phyloP scores from a whole-genome alignment of 1,140 invertebrate genomes.

The Rhyzopertha dominica region DNA sequence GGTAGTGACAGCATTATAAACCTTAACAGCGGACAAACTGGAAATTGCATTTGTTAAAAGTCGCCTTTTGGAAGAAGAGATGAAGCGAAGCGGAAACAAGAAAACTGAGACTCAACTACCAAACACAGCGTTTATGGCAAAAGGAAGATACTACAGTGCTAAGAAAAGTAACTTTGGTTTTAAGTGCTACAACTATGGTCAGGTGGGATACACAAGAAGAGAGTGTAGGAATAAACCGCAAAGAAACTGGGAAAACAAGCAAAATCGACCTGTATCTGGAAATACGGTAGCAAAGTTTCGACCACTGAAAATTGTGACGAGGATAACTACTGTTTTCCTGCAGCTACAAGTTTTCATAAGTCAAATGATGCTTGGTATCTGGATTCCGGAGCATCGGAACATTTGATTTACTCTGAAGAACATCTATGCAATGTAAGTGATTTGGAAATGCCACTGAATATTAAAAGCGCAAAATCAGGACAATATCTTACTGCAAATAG shows the following conservation, averaged over 20 bases:
- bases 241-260: not conserved
- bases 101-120: not conserved
- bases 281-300: not conserved
- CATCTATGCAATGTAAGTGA: not conserved
- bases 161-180: not conserved
- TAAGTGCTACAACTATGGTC: conserved; percentile 12
- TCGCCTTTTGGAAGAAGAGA: conserved; percentile 14
- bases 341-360: no score
- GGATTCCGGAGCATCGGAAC: conserved; percentile 11
- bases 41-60: conserved; percentile 22
- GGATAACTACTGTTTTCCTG: no score
- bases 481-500: not conserved
- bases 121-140: no score
- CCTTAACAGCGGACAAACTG: conserved; percentile 38
- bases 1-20: conserved; percentile 46
- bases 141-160: no score
- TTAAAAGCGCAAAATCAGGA: conserved; percentile 4
- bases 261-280: not conserved
- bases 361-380: no score
- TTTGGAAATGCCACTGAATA: conserved; percentile 5
- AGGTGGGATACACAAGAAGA: conserved; percentile 6
- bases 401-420: not conserved
- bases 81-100: conserved; percentile 6
- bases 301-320: not conserved
- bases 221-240: conserved; percentile 8